Base-by-base conservation (phyloP, 2,888 invertebrate genomes). In the Brachycybe producta region DNA sequence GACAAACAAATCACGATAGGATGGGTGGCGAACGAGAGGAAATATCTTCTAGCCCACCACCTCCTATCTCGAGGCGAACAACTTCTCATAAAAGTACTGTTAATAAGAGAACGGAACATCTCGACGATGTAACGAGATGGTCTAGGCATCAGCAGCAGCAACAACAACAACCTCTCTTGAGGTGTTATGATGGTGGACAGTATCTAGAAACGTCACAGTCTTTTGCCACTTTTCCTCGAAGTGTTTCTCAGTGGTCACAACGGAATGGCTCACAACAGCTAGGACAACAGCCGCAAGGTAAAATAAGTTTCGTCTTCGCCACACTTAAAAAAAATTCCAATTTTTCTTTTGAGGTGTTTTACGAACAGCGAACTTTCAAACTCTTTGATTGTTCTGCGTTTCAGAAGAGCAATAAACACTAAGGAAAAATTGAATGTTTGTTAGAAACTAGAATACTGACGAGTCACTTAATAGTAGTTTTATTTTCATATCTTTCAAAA, bases 1-100 rank as follows among this genome's bases (percentile, higher is more conserved):
- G 52, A 35, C 54, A 49, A 13, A 52, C 54, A 23, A 54, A 54
- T 38, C 54, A 54, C 38, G 54, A 54, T 27, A 49, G 54, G 54
- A 49, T 44, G 17, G 41, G 19, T 4, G 32, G 26, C 4, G 11
- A 3, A 13, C 8, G 28, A 13, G 23, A 8, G 23, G 38, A 8
- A 8, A 23, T 34, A n/a, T 24, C 34, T 11, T n/a, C 27, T n/a
- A 7, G 32, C n/a, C 28, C 13, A 24, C 36, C 41, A 11, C 36
- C 24, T 8, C 35, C 26, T 13, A 36, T 35, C 15, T 41, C 24
- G 21, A 23, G 49, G 40, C 44, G 26, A 15, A n/a, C n/a, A n/a
- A n/a, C n/a, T n/a, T n/a, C n/a, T n/a, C n/a, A n/a, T n/a, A n/a
- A n/a, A n/a, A 17, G 36, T 21, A 5, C 42, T 17, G 42, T 17